These are phyloP conservation scores for Agrypnia vestita DNA, from an alignment of 1,140 invertebrate species.

Conservation along the genomic window DNA sequence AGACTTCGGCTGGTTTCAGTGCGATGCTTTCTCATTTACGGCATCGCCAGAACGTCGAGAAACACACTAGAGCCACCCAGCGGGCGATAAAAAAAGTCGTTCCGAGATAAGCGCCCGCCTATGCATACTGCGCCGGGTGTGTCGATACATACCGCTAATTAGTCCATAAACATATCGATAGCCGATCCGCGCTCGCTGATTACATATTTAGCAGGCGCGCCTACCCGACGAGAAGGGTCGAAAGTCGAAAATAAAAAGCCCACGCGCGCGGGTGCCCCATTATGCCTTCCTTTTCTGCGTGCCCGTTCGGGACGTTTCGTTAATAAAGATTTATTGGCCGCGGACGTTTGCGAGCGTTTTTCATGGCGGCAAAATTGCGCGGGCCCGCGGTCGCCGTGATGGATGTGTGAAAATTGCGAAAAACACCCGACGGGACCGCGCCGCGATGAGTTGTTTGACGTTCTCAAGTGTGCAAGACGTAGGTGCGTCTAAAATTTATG, in stretches of 20 bases:
- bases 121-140: conserved; percentile 2
- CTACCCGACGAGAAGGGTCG: conserved; percentile 33
- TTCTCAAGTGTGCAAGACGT: conserved; percentile 6
- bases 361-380: conserved; percentile 35
- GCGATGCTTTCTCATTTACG: conserved; percentile 41
- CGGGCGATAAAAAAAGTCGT: conserved; percentile 39
- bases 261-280: conserved; percentile 26
- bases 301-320: conserved; percentile 39
- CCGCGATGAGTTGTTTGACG: conserved; percentile 27
- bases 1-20: neutral
- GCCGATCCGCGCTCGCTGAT: conserved; percentile 55
- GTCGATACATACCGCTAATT: conserved; percentile 58
- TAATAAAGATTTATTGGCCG: conserved; percentile 48
- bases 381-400: conserved; percentile 15
- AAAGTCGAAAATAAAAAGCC: conserved; percentile 41
- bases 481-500: conserved; percentile 35
- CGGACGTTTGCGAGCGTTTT: conserved; percentile 19
- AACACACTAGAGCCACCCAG: conserved; percentile 37
- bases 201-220: conserved; percentile 56
- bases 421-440: conserved; percentile 24
- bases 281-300: conserved; percentile 30
- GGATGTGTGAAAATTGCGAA: conserved; percentile 45
- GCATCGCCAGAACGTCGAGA: conserved; percentile 23
- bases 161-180: conserved; percentile 60
- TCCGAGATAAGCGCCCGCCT: conserved; percentile 14